Conservation (phyloP, 2,113 vertebrate species). For the Ascaphus truei region DNA sequence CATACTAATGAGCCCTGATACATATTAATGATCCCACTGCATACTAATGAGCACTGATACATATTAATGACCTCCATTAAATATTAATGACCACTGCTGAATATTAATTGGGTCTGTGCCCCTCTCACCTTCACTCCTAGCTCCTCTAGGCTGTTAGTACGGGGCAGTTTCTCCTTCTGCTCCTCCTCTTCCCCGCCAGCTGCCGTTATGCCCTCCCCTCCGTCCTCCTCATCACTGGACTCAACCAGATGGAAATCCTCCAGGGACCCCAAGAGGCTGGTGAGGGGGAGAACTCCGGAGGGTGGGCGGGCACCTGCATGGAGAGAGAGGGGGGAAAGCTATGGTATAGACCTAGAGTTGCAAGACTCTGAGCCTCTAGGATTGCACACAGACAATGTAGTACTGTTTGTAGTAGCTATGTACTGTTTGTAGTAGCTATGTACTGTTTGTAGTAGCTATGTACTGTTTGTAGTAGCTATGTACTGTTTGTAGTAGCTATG, state of each 20-base stretch:
- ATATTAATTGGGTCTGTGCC: too few species aligned
- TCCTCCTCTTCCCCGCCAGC: background rate
- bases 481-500: too few species aligned
- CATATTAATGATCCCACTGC: too few species aligned
- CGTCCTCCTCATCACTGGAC: conserved; percentile 52
- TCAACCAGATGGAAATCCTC: conserved; percentile 59
- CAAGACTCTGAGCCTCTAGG: background rate
- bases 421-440: too few species aligned
- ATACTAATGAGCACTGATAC: too few species aligned
- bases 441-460: too few species aligned
- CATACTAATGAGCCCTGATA: too few species aligned
- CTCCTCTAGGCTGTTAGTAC: conserved; percentile 83
- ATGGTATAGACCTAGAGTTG: too few species aligned
- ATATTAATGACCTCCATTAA: too few species aligned
- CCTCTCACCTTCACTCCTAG: conserved; percentile 71
- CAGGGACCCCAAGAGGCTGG: conserved; percentile 69
- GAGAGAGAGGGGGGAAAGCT: background rate
- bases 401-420: too few species aligned
- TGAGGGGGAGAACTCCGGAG: conserved; percentile 68
- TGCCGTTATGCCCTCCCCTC: conserved; percentile 44
- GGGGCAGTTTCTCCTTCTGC: conserved; percentile 42
- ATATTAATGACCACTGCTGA: too few species aligned
- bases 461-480: too few species aligned
- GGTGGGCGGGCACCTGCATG: conserved; percentile 49
- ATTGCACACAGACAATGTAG: background rate